phyloP scores from a whole-genome alignment of 2,888 invertebrate genomes.

The Stegana nigrithorax region DNA sequence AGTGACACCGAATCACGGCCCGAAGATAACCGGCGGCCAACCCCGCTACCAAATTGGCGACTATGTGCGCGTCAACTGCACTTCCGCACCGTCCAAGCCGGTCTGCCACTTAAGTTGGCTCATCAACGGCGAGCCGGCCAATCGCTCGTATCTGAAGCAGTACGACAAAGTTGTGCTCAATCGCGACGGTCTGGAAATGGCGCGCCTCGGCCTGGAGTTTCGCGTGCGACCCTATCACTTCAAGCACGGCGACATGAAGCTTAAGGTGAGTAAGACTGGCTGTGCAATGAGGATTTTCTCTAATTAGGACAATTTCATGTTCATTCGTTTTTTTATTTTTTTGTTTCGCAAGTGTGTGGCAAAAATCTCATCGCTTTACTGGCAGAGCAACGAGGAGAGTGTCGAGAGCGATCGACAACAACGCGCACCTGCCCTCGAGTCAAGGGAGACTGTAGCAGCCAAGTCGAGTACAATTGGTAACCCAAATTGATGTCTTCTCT shows the following conservation, averaged over 20 bases:
- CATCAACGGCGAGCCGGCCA: slow-evolving; percentile 84
- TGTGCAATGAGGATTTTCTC: too few relatives aligned
- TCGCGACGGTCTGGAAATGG: slow-evolving; percentile 77
- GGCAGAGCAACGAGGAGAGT: slow-evolving; percentile 88
- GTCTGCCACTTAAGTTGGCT: slow-evolving; percentile 87
- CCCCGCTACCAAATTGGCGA: slow-evolving; percentile 87
- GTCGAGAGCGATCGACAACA: slow-evolving; percentile 82
- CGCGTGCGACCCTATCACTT: slow-evolving; percentile 83
- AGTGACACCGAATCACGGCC: slow-evolving; percentile 85
- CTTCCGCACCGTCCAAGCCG: slow-evolving; percentile 85
- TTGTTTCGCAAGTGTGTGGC: slow-evolving; percentile 76
- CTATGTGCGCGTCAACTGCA: slow-evolving; percentile 84
- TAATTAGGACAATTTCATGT: background rate
- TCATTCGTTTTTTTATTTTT: background rate
- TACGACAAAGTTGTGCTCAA: slow-evolving; percentile 71
- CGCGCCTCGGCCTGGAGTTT: slow-evolving; percentile 82
- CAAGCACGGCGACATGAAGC: slow-evolving; percentile 84
- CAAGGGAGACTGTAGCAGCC: slow-evolving; percentile 76
- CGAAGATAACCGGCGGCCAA: slow-evolving; percentile 82
- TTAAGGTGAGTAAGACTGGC: slow-evolving; percentile 79
- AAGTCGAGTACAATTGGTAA: slow-evolving; percentile 78
- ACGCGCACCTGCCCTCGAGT: slow-evolving; percentile 81
- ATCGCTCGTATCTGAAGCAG: slow-evolving; percentile 70
- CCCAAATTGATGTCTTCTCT: too few relatives aligned
- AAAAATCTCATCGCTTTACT: slow-evolving; percentile 87